Base-by-base conservation (phyloP, 2,113 vertebrate species). In the Carassius auratus region DNA sequence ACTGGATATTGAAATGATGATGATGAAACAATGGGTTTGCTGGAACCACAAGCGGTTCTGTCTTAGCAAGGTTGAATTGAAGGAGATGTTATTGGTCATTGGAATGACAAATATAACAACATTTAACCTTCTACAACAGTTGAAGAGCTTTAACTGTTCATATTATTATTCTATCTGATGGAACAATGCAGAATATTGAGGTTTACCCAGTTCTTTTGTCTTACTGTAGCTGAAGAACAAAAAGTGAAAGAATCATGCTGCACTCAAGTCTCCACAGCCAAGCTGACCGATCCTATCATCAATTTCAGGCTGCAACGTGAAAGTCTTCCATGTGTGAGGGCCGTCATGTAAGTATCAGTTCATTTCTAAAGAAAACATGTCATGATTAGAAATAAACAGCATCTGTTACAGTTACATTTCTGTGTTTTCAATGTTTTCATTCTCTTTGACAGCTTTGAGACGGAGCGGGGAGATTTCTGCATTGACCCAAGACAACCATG, bases 101-200 rank as follows among this genome's bases (percentile, higher is more conserved):
- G n/a, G n/a, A n/a, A n/a, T n/a, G n/a, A n/a, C n/a, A n/a, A n/a
- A n/a, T n/a, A n/a, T n/a, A n/a, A n/a, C n/a, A n/a, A n/a, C n/a
- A n/a, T n/a, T n/a, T n/a, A n/a, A n/a, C n/a, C n/a, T n/a, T n/a
- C 74, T 19, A 13, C 66, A 74, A 80, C 84, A 86, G 84, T 80
- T 88, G 23, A 76, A 76, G 14, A 2, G 3, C 48, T 52, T 76
- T 4, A 6, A 6, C 5, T 68, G 26, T 45, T 45, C 8, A 45
- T 45, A 2, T 9, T 4, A 61, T 12, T 55, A 13, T 23, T n/a
- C 52, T 55, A 15, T 19, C 68, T 62, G 48, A 19, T 82, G 38
- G 33, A 71, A 38, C 0, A 0, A 38, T 71, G 68, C 71, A 23
- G 21, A 45, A 74, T 48, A 71, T 74, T 74, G 71, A 45, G 42